Conservation (phyloP, 2,797 vertebrate species). For the Cercopithecus neglectus region DNA sequence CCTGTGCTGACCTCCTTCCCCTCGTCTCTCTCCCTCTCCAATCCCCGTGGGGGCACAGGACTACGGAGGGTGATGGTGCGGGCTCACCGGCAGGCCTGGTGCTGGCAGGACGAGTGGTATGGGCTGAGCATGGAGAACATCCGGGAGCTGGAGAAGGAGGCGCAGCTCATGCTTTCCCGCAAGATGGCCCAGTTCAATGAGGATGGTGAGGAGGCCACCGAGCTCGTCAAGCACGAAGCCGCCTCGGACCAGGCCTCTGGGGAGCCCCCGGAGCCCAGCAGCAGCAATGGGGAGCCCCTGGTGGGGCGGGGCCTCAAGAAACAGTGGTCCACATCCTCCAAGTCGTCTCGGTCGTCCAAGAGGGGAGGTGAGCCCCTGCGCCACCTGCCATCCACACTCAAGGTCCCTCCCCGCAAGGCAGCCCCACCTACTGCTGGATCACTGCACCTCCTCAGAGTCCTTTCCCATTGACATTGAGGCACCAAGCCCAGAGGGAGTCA, state of each 20-base stretch:
- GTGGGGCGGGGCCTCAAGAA: slow-evolving; percentile 93
- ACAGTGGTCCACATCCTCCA: slow-evolving; percentile 98
- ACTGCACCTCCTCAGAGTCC: not conserved
- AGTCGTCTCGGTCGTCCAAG: slow-evolving; percentile 96
- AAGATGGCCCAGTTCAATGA: slow-evolving; percentile 97
- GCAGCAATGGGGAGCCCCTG: slow-evolving; percentile 83
- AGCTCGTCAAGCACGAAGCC: slow-evolving; percentile 84
- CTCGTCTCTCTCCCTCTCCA: too few species aligned
- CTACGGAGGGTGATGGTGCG: slow-evolving; percentile 98
- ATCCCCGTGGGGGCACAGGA: slow-evolving; percentile 82
- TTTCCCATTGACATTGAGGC: not conserved
- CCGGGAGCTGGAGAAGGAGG: slow-evolving; percentile 95
- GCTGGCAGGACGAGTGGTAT: slow-evolving; percentile 99
- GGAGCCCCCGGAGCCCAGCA: slow-evolving; percentile 83
- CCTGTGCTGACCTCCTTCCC: not conserved
- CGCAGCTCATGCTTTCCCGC: slow-evolving; percentile 94
- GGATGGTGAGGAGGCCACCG: slow-evolving; percentile 81
- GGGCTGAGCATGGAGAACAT: slow-evolving; percentile 98
- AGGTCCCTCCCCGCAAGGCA: not conserved
- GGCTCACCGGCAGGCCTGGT: slow-evolving; percentile 98
- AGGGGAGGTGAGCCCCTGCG: slow-evolving; percentile 90
- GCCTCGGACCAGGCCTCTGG: slow-evolving; percentile 82
- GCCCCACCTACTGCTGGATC: rapidly evolving
- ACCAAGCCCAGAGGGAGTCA: not conserved
- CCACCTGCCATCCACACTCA: not conserved